phyloP scores from a whole-genome alignment of 2,888 invertebrate species.

The Iphiclides podalirius region DNA sequence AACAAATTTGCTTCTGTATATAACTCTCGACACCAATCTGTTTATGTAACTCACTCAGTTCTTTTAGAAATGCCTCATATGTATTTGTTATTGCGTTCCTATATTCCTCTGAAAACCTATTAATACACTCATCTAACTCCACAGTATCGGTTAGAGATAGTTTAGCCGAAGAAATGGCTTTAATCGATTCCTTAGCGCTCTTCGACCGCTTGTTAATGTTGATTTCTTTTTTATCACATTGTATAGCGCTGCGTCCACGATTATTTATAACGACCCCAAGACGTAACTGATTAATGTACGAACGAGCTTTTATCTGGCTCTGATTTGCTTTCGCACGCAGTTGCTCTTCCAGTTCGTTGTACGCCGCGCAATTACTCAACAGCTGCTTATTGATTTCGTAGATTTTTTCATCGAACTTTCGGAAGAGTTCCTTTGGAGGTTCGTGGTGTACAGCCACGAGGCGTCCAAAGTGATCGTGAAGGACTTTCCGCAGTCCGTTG shows the following conservation, averaged over 20 bases:
- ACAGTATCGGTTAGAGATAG: slow-evolving; percentile 24
- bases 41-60: slow-evolving; percentile 22
- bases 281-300: slow-evolving; percentile 50
- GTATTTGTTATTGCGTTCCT: slow-evolving; percentile 44
- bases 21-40: slow-evolving; percentile 31
- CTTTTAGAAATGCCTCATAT: slow-evolving; percentile 41
- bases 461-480: slow-evolving; percentile 53
- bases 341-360: slow-evolving; percentile 51
- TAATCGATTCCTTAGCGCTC: slow-evolving; percentile 27
- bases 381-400: slow-evolving; percentile 65
- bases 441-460: slow-evolving; percentile 48
- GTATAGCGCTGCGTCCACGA: slow-evolving; percentile 35
- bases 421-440: slow-evolving; percentile 52
- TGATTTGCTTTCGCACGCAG: slow-evolving; percentile 49
- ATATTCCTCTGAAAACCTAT: slow-evolving; percentile 48
- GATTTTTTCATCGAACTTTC: slow-evolving; percentile 59
- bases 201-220: slow-evolving; percentile 29
- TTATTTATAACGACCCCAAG: slow-evolving; percentile 36
- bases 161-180: slow-evolving; percentile 22
- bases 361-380: slow-evolving; percentile 57
- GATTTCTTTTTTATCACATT: slow-evolving; percentile 32
- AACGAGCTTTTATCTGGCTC: slow-evolving; percentile 40
- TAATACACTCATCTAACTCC: slow-evolving; percentile 43
- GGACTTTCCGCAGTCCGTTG: slow-evolving; percentile 45
- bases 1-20: slow-evolving; percentile 19